These are phyloP conservation scores for Pseudanteris insignis DNA, from an alignment of 2,888 invertebrate genomes.

Conservation along the genomic window DNA sequence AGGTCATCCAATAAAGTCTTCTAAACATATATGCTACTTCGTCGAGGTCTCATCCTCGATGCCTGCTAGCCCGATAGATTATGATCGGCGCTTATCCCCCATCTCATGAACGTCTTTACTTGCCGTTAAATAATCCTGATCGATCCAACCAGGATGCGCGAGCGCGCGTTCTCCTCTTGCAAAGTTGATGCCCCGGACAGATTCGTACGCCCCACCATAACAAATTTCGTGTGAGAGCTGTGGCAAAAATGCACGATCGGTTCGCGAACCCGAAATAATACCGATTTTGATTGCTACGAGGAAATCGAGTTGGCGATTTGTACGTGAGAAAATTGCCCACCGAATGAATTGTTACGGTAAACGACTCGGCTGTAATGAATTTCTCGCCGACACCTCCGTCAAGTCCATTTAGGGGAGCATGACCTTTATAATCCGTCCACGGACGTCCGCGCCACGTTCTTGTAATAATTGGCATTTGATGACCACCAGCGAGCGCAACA, in stretches of 20 bases:
- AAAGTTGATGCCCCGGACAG: conserved; percentile 3
- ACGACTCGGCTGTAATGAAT: background rate
- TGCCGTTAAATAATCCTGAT: conserved; percentile 31
- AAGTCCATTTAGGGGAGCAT: too few relatives aligned
- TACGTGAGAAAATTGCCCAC: conserved; percentile 21
- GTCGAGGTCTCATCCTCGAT: conserved; percentile 21
- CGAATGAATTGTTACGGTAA: background rate
- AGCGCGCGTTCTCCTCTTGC: background rate
- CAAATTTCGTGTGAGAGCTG: conserved; percentile 1
- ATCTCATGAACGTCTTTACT: conserved; percentile 33
- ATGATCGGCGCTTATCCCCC: conserved; percentile 32
- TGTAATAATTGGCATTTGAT: background rate
- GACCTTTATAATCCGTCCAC: too few relatives aligned
- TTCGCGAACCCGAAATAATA: conserved; percentile 24
- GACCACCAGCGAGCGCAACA: too few relatives aligned
- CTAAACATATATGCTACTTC: conserved; percentile 39
- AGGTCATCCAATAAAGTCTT: conserved; percentile 39
- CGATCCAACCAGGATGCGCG: conserved; percentile 15
- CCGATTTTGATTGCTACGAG: conserved; percentile 16
- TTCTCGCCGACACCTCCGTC: background rate
- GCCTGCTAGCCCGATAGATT: conserved; percentile 31
- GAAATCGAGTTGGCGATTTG: conserved; percentile 21
- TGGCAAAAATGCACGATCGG: conserved; percentile 12
- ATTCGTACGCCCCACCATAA: conserved; percentile 8
- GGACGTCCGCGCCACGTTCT: too few relatives aligned